Evolutionary conservation across 2,113 vertebrate species (phyloP).

Genomic region (Hiodon alosoides): DNA sequence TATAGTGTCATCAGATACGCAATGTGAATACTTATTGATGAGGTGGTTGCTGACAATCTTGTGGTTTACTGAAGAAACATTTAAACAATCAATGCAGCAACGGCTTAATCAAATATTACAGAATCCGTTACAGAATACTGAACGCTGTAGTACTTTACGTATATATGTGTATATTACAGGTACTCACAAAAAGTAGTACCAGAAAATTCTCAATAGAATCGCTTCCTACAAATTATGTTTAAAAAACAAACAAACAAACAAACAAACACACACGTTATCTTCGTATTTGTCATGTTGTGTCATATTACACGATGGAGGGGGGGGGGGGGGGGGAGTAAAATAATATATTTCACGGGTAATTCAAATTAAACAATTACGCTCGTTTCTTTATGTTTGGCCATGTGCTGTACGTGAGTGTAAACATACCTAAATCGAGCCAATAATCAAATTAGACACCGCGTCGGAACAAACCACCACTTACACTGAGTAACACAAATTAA

Average conservation of each 20-base stretch:
- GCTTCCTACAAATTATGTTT: background rate
- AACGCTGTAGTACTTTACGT: too few relatives aligned
- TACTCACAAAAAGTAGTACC: conserved; percentile 4
- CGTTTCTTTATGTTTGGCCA: background rate
- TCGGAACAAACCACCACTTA: background rate
- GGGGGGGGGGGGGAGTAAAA: background rate
- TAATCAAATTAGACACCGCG: background rate
- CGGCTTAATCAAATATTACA: conserved; percentile 1
- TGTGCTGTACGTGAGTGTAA: background rate
- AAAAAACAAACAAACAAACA: conserved; percentile 14
- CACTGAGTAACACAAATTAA: background rate
- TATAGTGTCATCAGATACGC: conserved; percentile 13
- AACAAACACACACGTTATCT: background rate
- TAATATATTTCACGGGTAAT: too few relatives aligned
- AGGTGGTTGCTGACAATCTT: background rate
- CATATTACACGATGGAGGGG: background rate
- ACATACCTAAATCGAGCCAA: conserved; percentile 1
- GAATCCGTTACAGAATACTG: too few relatives aligned
- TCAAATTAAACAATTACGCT: conserved; percentile 16
- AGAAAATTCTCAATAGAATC: conserved; percentile 1
- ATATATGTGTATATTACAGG: too few relatives aligned
- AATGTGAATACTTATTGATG: conserved; percentile 15
- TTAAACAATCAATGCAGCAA: background rate
- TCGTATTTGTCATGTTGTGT: conserved; percentile 6
- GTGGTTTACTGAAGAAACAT: background rate